Base-by-base conservation (phyloP, 2,113 vertebrate species). In the Poeciliopsis turrubarensis region DNA sequence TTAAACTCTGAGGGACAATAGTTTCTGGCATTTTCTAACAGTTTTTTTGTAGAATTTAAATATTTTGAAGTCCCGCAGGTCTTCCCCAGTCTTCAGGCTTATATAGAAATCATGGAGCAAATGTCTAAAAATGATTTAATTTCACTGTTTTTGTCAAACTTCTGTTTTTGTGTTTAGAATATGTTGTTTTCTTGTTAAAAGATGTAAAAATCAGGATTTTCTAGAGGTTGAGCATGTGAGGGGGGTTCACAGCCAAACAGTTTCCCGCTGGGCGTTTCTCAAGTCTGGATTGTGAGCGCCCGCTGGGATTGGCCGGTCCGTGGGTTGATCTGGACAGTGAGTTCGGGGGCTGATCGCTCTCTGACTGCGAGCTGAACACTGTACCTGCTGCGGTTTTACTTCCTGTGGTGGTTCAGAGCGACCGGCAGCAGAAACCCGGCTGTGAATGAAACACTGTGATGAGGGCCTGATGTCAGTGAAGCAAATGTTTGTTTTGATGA, bases 401-500 rank as follows among this genome's bases (percentile, higher is more conserved):
- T 74, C 69, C 65, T 60, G 60, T 65, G 78, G 8, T 19, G 72
- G 62, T 77, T 47, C 75, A 62, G 82, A 64, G 64, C 13, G 51
- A 60, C 32, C n/a, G 26, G 14, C 73, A n/a, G 26, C 79, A 29
- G 57, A 44, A 72, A 72, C 84, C 83, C 72, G 27, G 39, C 79
- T 80, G 70, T 82, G 71, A 85, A 37, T 47, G 81, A 85, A 78
- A 86, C 75, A 83, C 90, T 92, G 88, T 90, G 87, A 87, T 77
- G 84, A 65, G 83, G 75, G 73, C 73, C 78, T 41, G 63, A 60
- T 41, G 70, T 68, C 65, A 47, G 32, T 68, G 75, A 77, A 71
- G 89, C 75, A 80, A 41, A 84, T 79, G 66, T 87, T 87, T 88
- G 78, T 89, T 92, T 93, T 92, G 91, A 92, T 92, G 84, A 92